Conservation (phyloP, 2,888 invertebrate species). For the Netelia melanura region DNA sequence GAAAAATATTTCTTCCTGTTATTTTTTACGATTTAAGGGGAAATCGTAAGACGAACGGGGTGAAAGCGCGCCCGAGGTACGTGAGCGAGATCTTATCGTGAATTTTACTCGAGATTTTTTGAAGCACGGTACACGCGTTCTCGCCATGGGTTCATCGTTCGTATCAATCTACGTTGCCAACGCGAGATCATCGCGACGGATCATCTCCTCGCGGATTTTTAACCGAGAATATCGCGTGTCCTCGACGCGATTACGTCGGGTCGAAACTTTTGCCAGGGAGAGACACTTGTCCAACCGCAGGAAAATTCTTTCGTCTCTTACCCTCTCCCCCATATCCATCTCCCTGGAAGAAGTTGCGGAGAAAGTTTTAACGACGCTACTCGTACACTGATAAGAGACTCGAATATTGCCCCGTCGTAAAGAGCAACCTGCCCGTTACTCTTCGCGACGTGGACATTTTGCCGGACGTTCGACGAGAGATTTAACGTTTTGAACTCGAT, state of each 20-base stretch:
- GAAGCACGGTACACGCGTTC: background rate
- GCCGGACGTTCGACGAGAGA: conserved; percentile 20
- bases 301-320: conserved; percentile 40
- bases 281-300: background rate
- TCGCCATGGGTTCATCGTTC: background rate
- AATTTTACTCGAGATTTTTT: conserved; percentile 17
- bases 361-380: conserved; percentile 62
- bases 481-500: conserved; percentile 38
- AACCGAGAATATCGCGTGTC: conserved; percentile 25
- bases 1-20: no score
- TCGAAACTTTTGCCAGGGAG: background rate
- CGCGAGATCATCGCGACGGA: conserved; percentile 32
- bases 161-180: background rate
- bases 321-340: background rate
- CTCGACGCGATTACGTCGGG: conserved; percentile 24
- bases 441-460: background rate
- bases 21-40: no score
- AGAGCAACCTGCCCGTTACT: conserved; percentile 22
- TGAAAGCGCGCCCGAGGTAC: conserved; percentile 43
- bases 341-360: conserved; percentile 12
- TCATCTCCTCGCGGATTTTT: conserved; percentile 35
- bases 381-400: conserved; percentile 54
- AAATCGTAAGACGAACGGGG: conserved; percentile 13
- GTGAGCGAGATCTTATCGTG: conserved; percentile 42
- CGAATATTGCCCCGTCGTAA: conserved; percentile 34